These are phyloP conservation scores for Cerceris ruficornis DNA, from an alignment of 2,888 invertebrate genomes.

Conservation along the genomic window DNA sequence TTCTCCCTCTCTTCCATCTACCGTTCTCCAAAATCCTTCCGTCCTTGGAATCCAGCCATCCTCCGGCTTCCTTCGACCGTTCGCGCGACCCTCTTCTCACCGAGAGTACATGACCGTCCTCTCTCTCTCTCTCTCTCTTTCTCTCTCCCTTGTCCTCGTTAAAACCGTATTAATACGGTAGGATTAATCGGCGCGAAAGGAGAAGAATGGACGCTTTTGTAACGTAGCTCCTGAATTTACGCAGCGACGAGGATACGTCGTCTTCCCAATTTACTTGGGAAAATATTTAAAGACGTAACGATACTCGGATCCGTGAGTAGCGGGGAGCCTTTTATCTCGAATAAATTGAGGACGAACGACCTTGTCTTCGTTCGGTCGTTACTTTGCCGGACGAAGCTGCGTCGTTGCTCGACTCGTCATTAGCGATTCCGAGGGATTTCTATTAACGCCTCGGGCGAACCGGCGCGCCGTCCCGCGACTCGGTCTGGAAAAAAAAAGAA, in stretches of 20 bases:
- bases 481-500: not conserved
- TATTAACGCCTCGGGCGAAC: not conserved
- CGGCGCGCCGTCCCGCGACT: too few species aligned
- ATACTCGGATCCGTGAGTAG: slow-evolving; percentile 11
- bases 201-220: slow-evolving; percentile 28
- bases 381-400: not conserved
- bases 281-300: slow-evolving; percentile 20
- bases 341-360: slow-evolving; percentile 1
- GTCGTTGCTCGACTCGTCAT: not conserved
- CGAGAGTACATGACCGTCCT: not conserved
- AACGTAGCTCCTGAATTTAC: slow-evolving; percentile 8
- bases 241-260: not conserved
- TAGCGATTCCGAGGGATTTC: slow-evolving; percentile 23
- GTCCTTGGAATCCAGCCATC: slow-evolving; percentile 1
- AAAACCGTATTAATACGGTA: slow-evolving; percentile 35
- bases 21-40: not conserved
- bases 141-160: slow-evolving; percentile 22
- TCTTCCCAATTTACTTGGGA: slow-evolving; percentile 13
- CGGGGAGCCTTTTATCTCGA: not conserved
- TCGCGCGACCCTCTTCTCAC: not conserved
- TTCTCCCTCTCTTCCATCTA: not conserved
- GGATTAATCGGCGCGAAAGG: slow-evolving; percentile 44
- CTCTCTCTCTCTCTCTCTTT: not conserved
- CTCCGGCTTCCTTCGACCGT: not conserved
- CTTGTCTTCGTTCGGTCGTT: not conserved